Base-by-base conservation (phyloP, 2,113 vertebrate species). In the Ammodytes dubius region DNA sequence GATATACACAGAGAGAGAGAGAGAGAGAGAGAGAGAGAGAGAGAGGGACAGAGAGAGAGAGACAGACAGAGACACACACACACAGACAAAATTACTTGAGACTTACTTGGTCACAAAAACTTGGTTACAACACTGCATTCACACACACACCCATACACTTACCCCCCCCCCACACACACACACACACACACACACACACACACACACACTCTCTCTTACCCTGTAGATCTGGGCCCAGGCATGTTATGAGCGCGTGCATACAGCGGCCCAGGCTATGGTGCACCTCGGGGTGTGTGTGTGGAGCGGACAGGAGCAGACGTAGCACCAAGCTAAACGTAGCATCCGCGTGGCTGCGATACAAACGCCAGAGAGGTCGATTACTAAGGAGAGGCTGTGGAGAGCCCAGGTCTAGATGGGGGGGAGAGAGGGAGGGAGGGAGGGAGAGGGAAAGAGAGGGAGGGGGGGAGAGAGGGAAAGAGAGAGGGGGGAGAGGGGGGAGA, bases 331-430 rank as follows among this genome's bases (percentile, higher is more conserved):
- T 92, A 47, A 99, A 95, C 63, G 96, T 96, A 1, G 96, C 86
- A 82, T 97, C 96, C 50, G 96, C 94, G 8, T 99, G 97, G 50
- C 88, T 67, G 0, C 96, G 91, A 57, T 96, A 98, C 67, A 97
- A 85, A 47, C 93, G 1, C 97, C 96, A 14, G 96, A 95, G 70
- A 96, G 94, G 84, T 99, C 98, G 61, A 97, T 91, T 50, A 96
- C 82, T 68, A 97, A 59, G 9, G 97, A 96, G 8, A 99, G 93
- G 17, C 97, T 97, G 76, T 98, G 97, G 27, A 99, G 93, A 17
- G 98, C 96, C 97, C 98, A 99, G 50, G 91, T 85, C 89, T 95
- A n/a, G n/a, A n/a, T n/a, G n/a, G n/a, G n/a, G n/a, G n/a, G n/a
- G n/a, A n/a, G n/a, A n/a, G n/a, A n/a, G n/a, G n/a, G n/a, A n/a